phyloP scores from a whole-genome alignment of 1,140 invertebrate genomes.

The Kradibia gibbosae region DNA sequence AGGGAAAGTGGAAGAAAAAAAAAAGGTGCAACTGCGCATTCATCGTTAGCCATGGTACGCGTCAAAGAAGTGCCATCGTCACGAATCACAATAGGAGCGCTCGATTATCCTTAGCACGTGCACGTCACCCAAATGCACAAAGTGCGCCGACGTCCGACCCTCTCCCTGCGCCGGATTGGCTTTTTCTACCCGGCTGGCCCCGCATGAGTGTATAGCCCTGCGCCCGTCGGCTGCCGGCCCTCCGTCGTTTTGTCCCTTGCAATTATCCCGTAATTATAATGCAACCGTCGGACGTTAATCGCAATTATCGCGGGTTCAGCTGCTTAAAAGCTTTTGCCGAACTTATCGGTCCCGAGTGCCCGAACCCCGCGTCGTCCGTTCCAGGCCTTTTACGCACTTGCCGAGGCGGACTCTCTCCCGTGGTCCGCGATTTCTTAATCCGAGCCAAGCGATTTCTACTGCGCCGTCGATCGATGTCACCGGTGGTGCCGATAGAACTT shows the following conservation, averaged over 20 bases:
- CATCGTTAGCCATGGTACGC: background rate
- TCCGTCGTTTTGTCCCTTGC: conserved; percentile 27
- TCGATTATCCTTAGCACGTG: conserved; percentile 9
- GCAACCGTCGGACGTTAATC: background rate
- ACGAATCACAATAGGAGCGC: conserved; percentile 1
- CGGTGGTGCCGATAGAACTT: too few species aligned
- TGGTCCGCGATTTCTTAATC: too few species aligned
- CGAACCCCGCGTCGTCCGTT: too few species aligned
- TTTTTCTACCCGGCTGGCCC: conserved; percentile 21
- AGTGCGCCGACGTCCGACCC: background rate
- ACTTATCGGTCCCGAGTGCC: background rate
- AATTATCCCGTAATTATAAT: conserved; percentile 27
- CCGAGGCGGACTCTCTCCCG: too few species aligned
- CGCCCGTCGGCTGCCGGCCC: background rate
- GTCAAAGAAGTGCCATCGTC: background rate
- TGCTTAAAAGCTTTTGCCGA: conserved; percentile 1
- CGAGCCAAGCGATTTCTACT: too few species aligned
- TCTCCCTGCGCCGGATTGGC: conserved; percentile 7
- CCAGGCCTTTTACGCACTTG: too few species aligned
- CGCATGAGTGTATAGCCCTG: conserved; percentile 14
- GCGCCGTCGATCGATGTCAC: too few species aligned
- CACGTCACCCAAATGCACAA: background rate
- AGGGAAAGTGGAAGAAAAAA: background rate
- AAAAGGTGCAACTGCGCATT: background rate
- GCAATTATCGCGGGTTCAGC: conserved; percentile 30